These are phyloP conservation scores for Dolichotis patagonum DNA, from an alignment of 2,113 vertebrate genomes.

Conservation along the genomic window DNA sequence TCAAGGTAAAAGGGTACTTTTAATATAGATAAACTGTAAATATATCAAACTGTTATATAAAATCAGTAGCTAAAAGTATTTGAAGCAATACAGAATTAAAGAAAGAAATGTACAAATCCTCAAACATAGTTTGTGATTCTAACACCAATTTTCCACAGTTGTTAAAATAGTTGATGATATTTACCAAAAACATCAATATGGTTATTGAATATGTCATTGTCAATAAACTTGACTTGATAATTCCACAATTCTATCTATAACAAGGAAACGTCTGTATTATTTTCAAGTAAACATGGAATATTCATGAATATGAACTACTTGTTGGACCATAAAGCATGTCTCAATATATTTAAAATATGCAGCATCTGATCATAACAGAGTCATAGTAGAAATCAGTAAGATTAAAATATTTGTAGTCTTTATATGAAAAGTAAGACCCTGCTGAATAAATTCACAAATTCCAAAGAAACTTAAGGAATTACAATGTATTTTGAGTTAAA, in stretches of 20 bases:
- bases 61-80: neutral
- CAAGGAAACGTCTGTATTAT: neutral
- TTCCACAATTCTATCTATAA: neutral
- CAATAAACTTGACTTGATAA: neutral
- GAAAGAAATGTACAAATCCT: neutral
- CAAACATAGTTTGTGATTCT: neutral
- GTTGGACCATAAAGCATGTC: neutral
- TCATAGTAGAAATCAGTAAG: neutral
- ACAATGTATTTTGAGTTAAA: neutral
- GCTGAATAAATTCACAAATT: neutral
- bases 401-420: neutral
- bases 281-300: neutral
- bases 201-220: neutral
- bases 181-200: neutral
- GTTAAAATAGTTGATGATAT: neutral
- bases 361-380: neutral
- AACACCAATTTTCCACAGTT: neutral
- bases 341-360: neutral
- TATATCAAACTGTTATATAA: neutral
- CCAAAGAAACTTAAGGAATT: neutral
- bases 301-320: too few relatives aligned
- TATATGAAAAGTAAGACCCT: neutral
- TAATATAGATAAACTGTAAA: neutral
- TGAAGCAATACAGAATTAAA: neutral
- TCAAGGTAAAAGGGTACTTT: neutral